Conservation (phyloP, 1,140 invertebrate species). For the Diuraphis noxia region DNA sequence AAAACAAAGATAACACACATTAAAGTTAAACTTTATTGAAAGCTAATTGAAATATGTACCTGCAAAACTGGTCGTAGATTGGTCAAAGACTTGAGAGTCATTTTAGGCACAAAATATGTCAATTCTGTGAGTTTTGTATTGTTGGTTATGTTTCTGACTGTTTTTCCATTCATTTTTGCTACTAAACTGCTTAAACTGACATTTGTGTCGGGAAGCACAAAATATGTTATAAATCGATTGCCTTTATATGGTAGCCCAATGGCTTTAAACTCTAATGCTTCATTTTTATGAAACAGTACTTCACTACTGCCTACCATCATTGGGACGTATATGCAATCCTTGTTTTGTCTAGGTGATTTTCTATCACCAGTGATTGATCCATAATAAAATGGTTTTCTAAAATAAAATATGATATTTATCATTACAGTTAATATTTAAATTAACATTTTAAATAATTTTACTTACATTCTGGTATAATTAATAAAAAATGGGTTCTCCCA, state of each 20-base stretch:
- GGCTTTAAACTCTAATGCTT: slow-evolving; percentile 65
- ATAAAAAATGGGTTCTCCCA: slow-evolving; percentile 74
- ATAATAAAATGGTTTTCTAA: slow-evolving; percentile 63
- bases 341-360: slow-evolving; percentile 60
- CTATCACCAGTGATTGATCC: slow-evolving; percentile 25
- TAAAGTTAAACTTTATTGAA: neutral
- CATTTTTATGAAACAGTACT: slow-evolving; percentile 66
- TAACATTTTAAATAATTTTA: slow-evolving; percentile 43
- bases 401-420: slow-evolving; percentile 53
- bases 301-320: slow-evolving; percentile 70
- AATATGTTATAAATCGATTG: slow-evolving; percentile 69
- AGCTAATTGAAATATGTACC: neutral
- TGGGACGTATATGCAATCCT: slow-evolving; percentile 63
- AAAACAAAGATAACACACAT: neutral
- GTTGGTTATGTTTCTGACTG: slow-evolving; percentile 64
- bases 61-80: slow-evolving; percentile 63
- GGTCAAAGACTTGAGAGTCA: slow-evolving; percentile 67
- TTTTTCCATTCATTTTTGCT: slow-evolving; percentile 60
- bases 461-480: slow-evolving; percentile 64
- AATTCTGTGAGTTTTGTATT: slow-evolving; percentile 60
- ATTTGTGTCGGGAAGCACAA: slow-evolving; percentile 67
- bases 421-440: neutral
- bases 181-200: slow-evolving; percentile 60
- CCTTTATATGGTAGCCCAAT: slow-evolving; percentile 74
- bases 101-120: slow-evolving; percentile 69